Evolutionary conservation across 2,888 invertebrate species (phyloP), one percentile per base, ranked within the genome.

Genomic region (Athripsodes cinereus): DNA sequence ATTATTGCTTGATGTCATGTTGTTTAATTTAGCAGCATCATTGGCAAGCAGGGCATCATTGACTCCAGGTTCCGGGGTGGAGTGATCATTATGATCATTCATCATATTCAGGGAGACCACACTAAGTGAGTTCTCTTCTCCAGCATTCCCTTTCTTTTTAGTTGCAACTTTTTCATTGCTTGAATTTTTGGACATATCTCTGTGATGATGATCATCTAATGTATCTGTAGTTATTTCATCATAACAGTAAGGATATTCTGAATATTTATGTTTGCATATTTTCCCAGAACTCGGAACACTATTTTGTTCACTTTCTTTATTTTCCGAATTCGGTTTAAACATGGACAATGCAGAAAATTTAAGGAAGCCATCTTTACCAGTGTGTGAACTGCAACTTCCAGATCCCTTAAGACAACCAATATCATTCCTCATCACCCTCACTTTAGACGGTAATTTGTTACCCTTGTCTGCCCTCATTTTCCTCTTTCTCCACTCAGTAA

Each of bases 191-290:
- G 40, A 22, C 40, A 20, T 19, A 22, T 57, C 56, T 34, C 78
- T 69, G 67, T 81, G 72, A 62, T 80, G 79, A 49, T 83, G 81
- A 59, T 83, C 82, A 61, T 82, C 85, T 66, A 85, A 85, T 0
- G 85, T 85, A 59, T 87, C 86, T 21, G 85, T 86, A 11, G 87
- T 86, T 40, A 92, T 91, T 71, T 91, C 92, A 65, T 90, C 90
- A 64, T 92, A 92, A 67, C 91, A 91, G 69, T 91, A 91, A 0
- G 91, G 90, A 71, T 90, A 91, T 40, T 90, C 90, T n/a, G 90
- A 90, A 68, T 92, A 92, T 69, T 90, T 91, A 66, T 92, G 90
- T 72, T 91, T 92, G 70, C 92, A 92, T 19, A 90, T 83, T 65
- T 88, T 90, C 60, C 86, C 76, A 0, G 75, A 61, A 22, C 34